Conservation (phyloP, 2,888 invertebrate species). For the Petrolisthes cinctipes region DNA sequence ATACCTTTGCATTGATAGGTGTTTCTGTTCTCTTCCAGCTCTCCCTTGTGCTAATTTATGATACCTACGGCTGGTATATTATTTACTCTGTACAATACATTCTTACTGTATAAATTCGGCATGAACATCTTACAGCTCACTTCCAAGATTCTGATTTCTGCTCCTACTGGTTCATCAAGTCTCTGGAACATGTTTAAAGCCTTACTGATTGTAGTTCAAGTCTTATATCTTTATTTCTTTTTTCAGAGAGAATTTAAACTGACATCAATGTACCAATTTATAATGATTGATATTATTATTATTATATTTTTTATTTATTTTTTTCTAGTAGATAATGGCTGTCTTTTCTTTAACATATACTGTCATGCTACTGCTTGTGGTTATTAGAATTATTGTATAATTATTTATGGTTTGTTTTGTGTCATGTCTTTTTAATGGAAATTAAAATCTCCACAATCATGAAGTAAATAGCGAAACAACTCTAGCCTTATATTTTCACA, state of each 20-base stretch:
- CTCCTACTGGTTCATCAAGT: constrained; percentile 2
- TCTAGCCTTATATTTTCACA: too few species aligned
- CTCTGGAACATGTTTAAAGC: constrained; percentile 2
- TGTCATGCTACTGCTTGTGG: too few species aligned
- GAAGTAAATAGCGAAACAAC: too few species aligned
- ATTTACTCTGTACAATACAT: neutral
- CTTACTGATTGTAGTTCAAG: neutral
- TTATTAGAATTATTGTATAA: too few species aligned
- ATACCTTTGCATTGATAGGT: constrained; percentile 3
- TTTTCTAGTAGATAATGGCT: too few species aligned
- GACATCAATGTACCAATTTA: too few species aligned
- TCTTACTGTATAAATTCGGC: neutral
- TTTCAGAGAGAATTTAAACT: neutral
- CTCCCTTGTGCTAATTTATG: neutral
- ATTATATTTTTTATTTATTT: neutral
- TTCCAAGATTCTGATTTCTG: neutral
- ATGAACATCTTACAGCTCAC: neutral
- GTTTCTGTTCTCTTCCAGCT: constrained; percentile 3
- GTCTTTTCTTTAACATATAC: too few species aligned
- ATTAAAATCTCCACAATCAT: too few species aligned
- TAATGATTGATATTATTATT: too few species aligned
- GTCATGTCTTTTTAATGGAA: too few species aligned
- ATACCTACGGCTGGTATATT: constrained; percentile 4
- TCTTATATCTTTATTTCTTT: neutral
- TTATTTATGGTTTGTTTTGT: too few species aligned